Conservation (phyloP, 2,113 vertebrate species). For the Sinocyclocheilus anshuiensis region DNA sequence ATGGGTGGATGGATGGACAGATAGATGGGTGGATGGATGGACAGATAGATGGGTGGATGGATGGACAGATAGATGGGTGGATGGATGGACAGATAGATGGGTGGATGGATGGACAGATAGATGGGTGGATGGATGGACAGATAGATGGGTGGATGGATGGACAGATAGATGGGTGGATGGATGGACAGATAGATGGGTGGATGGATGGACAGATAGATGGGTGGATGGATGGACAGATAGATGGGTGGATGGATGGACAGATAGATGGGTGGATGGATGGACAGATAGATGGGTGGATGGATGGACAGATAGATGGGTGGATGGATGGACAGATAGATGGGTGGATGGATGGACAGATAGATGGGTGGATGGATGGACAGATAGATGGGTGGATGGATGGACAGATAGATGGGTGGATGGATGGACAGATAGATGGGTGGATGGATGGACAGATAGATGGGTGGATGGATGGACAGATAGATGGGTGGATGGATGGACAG, state of each 20-base stretch:
- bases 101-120: not conserved
- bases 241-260: not conserved
- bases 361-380: no score
- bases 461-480: not conserved
- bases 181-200: fast-evolving
- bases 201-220: not conserved
- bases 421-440: not conserved
- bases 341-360: not conserved
- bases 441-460: no score
- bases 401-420: not conserved
- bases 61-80: no score
- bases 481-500: not conserved
- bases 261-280: not conserved
- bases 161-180: not conserved
- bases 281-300: not conserved
- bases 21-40: no score
- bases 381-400: not conserved
- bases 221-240: fast-evolving
- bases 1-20: no score
- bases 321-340: not conserved
- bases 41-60: no score
- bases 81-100: not conserved
- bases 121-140: no score
- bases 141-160: no score
- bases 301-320: not conserved